Percentiles rank a stretch among this genome's conserved stretches.
These are phyloP conservation scores for Tridacna gigas DNA, from an alignment of 2,888 invertebrate genomes.

Conservation along the genomic window DNA sequence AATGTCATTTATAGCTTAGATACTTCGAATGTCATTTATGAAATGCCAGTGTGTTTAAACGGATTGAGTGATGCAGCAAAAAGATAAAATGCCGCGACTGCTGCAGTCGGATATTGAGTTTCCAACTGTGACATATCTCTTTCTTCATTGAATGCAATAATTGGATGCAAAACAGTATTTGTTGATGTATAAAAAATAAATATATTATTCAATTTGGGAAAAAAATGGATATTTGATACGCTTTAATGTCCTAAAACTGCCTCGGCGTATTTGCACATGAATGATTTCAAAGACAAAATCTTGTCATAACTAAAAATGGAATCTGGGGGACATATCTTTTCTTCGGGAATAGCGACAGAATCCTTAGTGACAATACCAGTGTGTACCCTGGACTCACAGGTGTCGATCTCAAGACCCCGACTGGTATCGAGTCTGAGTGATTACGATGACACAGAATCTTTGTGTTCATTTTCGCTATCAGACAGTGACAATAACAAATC, in stretches of 20 bases:
- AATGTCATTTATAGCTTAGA: not conserved
- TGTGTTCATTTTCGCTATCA: constrained; percentile 36
- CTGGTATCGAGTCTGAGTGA: constrained; percentile 28
- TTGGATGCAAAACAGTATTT: not conserved
- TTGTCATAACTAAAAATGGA: constrained; percentile 11
- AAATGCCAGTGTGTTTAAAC: not conserved
- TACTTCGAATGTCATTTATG: constrained; percentile 26
- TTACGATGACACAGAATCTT: constrained; percentile 52
- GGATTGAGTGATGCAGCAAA: constrained; percentile 19
- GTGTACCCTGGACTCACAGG: not conserved
- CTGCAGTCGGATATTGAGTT: constrained; percentile 1
- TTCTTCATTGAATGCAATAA: not conserved
- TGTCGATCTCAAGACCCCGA: not conserved
- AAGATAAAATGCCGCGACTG: constrained; percentile 21
- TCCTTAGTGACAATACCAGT: not conserved
- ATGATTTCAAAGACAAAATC: not conserved
- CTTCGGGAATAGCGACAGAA: not conserved
- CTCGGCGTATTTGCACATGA: not conserved
- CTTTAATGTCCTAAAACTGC: no score
- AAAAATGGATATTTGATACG: no score
- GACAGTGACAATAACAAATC: constrained; percentile 69
- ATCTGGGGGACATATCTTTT: not conserved
- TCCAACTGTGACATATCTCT: not conserved
- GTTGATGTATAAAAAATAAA: not conserved
- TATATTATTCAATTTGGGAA: not conserved